A percentile compares a stretch with the other conserved stretches of the same genome.
Conservation (phyloP, 1,140 invertebrate genomes). For the Adoxophyes honmai region DNA sequence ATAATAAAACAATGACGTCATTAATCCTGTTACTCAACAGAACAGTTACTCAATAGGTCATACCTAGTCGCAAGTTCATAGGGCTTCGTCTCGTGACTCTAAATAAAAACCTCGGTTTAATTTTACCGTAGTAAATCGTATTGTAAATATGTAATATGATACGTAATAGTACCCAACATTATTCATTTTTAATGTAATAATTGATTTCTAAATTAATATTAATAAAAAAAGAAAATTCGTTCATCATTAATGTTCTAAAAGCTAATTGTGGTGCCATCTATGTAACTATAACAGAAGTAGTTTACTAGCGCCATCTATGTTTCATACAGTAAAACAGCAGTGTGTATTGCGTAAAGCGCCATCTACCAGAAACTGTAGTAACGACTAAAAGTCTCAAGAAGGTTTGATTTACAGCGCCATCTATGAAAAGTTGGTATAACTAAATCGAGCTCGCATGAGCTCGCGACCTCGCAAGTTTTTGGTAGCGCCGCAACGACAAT, state of each 20-base stretch:
- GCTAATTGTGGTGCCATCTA: not conserved
- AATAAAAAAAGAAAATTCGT: too few relatives aligned
- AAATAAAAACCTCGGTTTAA: not conserved
- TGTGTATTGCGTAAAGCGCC: not conserved
- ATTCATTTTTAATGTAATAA: too few relatives aligned
- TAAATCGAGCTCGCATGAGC: too few relatives aligned
- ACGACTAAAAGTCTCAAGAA: too few relatives aligned
- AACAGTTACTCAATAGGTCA: conserved; percentile 8
- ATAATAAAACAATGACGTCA: too few relatives aligned
- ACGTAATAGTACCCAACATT: too few relatives aligned
- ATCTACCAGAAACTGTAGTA: not conserved
- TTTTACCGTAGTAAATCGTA: not conserved
- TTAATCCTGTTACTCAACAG: conserved; percentile 1
- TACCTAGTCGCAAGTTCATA: conserved; percentile 1
- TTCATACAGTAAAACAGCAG: not conserved
- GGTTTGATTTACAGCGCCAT: not conserved
- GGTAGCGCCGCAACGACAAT: too few relatives aligned
- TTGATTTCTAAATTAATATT: too few relatives aligned
- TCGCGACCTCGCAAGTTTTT: too few relatives aligned
- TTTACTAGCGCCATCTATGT: conserved; percentile 14
- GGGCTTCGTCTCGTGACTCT: not conserved
- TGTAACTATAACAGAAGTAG: not conserved
- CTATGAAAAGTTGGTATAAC: not conserved
- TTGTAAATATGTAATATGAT: too few relatives aligned
- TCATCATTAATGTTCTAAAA: too few relatives aligned